These are phyloP conservation scores for Melipona quadrifasciata DNA, from an alignment of 1,140 invertebrate species.

Conservation along the genomic window DNA sequence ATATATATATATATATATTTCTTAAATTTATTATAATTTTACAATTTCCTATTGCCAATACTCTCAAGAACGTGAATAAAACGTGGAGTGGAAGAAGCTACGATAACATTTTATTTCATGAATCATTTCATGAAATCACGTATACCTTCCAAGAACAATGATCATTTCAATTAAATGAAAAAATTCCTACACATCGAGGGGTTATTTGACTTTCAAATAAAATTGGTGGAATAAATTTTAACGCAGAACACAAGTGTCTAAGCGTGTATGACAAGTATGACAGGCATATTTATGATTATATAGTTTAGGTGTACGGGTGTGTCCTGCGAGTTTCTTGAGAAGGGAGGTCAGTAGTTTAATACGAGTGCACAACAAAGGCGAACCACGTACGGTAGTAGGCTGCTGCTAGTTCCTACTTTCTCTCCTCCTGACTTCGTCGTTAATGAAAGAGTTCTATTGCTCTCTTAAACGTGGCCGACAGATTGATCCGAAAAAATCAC, in stretches of 20 bases:
- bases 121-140: not conserved
- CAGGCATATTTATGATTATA: slow-evolving; percentile 19
- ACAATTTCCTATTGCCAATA: not conserved
- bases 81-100: not conserved
- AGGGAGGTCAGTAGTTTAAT: slow-evolving; percentile 26
- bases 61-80: not conserved
- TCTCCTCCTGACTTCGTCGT: not conserved
- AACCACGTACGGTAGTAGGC: slow-evolving; percentile 11
- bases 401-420: slow-evolving; percentile 43
- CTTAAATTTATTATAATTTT: not conserved
- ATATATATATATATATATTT: no score
- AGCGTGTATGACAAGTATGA: slow-evolving; percentile 7
- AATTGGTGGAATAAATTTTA: not conserved
- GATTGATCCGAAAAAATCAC: not conserved
- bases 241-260: not conserved
- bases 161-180: not conserved
- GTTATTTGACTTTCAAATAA: not conserved
- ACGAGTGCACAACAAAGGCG: slow-evolving; percentile 32
- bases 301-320: slow-evolving; percentile 16
- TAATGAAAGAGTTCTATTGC: slow-evolving; percentile 10
- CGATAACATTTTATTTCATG: not conserved
- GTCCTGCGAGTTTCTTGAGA: slow-evolving; percentile 19
- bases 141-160: not conserved
- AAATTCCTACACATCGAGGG: not conserved
- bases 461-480: not conserved